Evolutionary conservation across 1,140 invertebrate genomes (phyloP).

Genomic region (Zelostemma sp.): DNA sequence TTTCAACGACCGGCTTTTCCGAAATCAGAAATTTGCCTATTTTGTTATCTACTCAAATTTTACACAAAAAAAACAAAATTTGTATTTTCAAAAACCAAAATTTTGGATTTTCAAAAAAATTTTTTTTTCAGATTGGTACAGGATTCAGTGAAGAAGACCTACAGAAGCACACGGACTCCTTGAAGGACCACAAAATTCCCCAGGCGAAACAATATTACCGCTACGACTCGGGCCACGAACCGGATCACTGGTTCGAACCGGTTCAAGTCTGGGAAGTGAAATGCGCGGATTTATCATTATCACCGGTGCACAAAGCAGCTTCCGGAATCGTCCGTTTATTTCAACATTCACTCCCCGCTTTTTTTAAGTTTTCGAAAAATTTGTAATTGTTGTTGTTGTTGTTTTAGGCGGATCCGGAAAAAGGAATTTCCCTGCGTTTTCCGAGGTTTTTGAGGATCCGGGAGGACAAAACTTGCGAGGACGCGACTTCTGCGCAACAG

Average conservation of each 20-base stretch:
- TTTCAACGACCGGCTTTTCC: no score
- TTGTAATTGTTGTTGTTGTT: slow-evolving; percentile 12
- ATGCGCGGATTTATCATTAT: slow-evolving; percentile 97
- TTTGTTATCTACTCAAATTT: no score
- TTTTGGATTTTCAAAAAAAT: no score
- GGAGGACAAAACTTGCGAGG: slow-evolving; percentile 94
- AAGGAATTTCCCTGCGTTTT: slow-evolving; percentile 96
- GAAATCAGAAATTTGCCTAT: no score
- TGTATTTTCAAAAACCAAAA: no score
- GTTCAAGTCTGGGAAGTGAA: slow-evolving; percentile 98
- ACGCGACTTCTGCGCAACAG: slow-evolving; percentile 93
- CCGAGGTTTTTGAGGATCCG: slow-evolving; percentile 93
- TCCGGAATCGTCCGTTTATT: slow-evolving; percentile 80
- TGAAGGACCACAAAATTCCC: slow-evolving; percentile 83
- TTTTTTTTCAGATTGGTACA: slow-evolving; percentile 87
- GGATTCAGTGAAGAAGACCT: slow-evolving; percentile 97
- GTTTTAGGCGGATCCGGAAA: slow-evolving; percentile 84
- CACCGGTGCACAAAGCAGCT: slow-evolving; percentile 93
- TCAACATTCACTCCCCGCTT: neutral
- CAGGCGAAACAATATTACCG: slow-evolving; percentile 89
- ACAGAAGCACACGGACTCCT: slow-evolving; percentile 80
- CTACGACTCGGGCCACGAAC: slow-evolving; percentile 81
- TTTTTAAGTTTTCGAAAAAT: neutral
- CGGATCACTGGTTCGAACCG: slow-evolving; percentile 97
- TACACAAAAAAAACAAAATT: no score